Evolutionary conservation across 1,140 invertebrate species (phyloP), one percentile per base, ranked within the genome.

Genomic region (Sipha flava): DNA sequence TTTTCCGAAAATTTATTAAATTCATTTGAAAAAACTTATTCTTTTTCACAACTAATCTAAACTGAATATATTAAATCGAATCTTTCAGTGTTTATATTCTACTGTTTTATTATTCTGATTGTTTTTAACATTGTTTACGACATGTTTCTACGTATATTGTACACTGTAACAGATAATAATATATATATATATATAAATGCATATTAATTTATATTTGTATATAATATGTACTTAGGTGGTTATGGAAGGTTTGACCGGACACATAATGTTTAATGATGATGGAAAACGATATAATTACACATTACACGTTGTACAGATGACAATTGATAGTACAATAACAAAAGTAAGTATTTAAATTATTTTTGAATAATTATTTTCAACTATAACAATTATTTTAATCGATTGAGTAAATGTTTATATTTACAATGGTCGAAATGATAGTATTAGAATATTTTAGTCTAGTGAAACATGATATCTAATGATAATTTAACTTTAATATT

Each of bases 281-380:
- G 95, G 95, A 54, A 88, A 92, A 82, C 87, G 96, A 81, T 89
- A 92, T 82, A 96, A 97, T 87, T 97, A 97, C 84, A 93, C 94
- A 1, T 88, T 98, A 40, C 94, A 97, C 84, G 91, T 98, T 31
- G 92, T 98, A 81, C 94, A 98, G 86, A 93, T 98, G 90, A 96
- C 93, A 0, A 91, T 94, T 49, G 94, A 95, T 83, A 94, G 92
- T 83, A 93, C 91, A 14, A 92, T 93, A 88, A 89, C 88, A 37
- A 95, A 95, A 89, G 93, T 94, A 87, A 79, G 70, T 23, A 52
- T 34, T 49, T 49, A 18, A 10, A 6, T 23, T 16, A 18, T 34
- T 34, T 43, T 34, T 12, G 31, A 62, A 18, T n/a, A n/a, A n/a
- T n/a, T n/a, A n/a, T n/a, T n/a, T n/a, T n/a, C 37, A 40, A 40